Conservation (phyloP, 1,140 invertebrate species). For the Drosophila nannoptera region DNA sequence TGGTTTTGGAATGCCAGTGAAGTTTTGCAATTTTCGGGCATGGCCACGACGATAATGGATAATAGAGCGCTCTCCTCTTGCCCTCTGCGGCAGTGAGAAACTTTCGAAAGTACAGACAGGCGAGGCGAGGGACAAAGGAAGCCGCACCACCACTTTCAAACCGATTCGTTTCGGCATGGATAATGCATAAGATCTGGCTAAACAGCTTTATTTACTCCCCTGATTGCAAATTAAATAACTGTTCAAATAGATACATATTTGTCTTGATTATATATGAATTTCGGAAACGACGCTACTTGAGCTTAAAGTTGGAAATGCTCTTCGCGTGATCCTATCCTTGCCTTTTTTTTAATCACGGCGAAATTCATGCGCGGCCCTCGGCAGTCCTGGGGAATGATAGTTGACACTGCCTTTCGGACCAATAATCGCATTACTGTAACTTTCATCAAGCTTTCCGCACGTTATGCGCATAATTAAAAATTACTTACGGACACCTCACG, state of each 20-base stretch:
- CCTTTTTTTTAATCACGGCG: not conserved
- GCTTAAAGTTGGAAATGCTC: not conserved
- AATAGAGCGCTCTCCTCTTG: not conserved
- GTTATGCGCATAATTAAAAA: constrained; percentile 76
- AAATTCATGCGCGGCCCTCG: constrained; percentile 6
- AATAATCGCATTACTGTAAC: constrained; percentile 65
- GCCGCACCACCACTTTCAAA: too few species aligned
- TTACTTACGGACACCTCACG: constrained; percentile 50
- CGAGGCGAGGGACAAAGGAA: not conserved
- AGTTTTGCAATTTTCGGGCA: constrained; percentile 60
- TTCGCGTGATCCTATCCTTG: constrained; percentile 11
- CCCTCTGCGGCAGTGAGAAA: constrained; percentile 17
- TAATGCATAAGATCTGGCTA: too few species aligned
- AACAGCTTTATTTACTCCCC: too few species aligned
- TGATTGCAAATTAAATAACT: not conserved
- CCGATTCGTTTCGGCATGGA: too few species aligned
- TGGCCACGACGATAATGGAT: constrained; percentile 42
- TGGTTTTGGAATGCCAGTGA: constrained; percentile 53
- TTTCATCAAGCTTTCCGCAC: constrained; percentile 58
- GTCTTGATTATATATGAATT: too few species aligned
- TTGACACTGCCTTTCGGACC: constrained; percentile 14
- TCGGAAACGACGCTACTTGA: too few species aligned
- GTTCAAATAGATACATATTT: too few species aligned
- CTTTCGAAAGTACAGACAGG: constrained; percentile 10
- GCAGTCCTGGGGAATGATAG: constrained; percentile 11